Percentiles rank a stretch among this genome's conserved stretches.
Evolutionary conservation across 2,113 vertebrate species (phyloP).

Genomic region (Clupea harengus): DNA sequence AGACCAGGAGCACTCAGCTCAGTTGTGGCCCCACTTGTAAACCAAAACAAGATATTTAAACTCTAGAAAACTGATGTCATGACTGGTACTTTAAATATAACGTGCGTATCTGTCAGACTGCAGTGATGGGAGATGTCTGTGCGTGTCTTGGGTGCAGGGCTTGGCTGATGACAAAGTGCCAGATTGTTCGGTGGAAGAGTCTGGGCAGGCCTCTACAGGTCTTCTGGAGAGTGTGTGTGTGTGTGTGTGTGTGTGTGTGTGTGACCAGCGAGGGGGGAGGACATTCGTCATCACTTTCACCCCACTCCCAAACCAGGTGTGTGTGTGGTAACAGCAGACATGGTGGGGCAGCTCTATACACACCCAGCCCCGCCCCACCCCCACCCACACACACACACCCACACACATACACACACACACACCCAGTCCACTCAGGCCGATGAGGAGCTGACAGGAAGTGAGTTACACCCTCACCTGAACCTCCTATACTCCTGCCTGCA

Average conservation of each 20-base stretch:
- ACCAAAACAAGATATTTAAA: neutral
- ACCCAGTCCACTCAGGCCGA: neutral
- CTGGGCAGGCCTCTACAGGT: neutral
- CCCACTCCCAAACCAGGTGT: neutral
- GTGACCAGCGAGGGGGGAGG: neutral
- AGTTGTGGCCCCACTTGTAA: no score
- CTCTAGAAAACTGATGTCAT: no score
- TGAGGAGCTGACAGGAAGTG: neutral
- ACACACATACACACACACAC: slow-evolving; percentile 9
- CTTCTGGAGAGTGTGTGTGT: neutral
- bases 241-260: neutral
- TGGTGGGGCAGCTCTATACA: neutral
- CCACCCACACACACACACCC: slow-evolving; percentile 5
- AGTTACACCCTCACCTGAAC: neutral
- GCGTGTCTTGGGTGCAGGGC: neutral
- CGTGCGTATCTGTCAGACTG: neutral
- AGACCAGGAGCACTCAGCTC: neutral
- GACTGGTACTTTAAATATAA: no score
- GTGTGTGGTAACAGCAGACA: slow-evolving; percentile 1
- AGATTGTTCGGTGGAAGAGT: neutral
- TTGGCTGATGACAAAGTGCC: neutral
- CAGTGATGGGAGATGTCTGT: neutral
- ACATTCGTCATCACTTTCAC: neutral
- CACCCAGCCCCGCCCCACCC: slow-evolving; percentile 26
- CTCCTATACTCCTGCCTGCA: neutral